Conservation (phyloP, 2,888 invertebrate genomes). For the Leptogaster cylindrica region DNA sequence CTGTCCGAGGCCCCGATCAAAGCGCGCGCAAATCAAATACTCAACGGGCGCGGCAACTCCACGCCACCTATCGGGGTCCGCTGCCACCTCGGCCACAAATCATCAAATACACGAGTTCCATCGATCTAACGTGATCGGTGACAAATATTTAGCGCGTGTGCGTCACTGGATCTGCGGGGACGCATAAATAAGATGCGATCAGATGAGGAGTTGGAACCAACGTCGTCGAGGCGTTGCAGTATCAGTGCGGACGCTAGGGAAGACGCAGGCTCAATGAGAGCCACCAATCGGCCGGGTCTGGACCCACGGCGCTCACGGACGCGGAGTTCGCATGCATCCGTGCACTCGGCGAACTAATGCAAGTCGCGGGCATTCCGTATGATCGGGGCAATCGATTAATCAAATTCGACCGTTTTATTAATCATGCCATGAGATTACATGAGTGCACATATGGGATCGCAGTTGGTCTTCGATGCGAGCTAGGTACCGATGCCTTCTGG, state of each 20-base stretch:
- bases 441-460: not conserved
- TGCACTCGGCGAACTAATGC: not conserved
- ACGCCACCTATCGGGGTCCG: not conserved
- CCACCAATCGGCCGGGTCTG: not conserved
- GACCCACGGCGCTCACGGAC: not conserved
- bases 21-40: too few relatives aligned
- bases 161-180: constrained; percentile 7
- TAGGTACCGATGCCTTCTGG: too few relatives aligned
- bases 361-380: too few relatives aligned
- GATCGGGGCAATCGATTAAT: constrained; percentile 29
- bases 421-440: constrained; percentile 18
- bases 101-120: not conserved
- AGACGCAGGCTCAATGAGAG: not conserved
- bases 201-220: not conserved
- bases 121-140: constrained; percentile 10
- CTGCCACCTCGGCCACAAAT: not conserved
- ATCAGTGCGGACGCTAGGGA: not conserved
- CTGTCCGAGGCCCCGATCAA: too few relatives aligned
- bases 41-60: not conserved
- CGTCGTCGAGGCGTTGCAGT: not conserved
- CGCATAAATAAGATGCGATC: constrained; percentile 10
- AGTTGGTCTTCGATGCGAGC: too few relatives aligned
- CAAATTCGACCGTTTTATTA: constrained; percentile 28
- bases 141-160: constrained; percentile 34
- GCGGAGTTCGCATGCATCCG: not conserved